Evolutionary conservation across 2,888 invertebrate genomes (phyloP), one percentile per base, ranked within the genome.

Genomic region (Allophyes oxyacanthae): DNA sequence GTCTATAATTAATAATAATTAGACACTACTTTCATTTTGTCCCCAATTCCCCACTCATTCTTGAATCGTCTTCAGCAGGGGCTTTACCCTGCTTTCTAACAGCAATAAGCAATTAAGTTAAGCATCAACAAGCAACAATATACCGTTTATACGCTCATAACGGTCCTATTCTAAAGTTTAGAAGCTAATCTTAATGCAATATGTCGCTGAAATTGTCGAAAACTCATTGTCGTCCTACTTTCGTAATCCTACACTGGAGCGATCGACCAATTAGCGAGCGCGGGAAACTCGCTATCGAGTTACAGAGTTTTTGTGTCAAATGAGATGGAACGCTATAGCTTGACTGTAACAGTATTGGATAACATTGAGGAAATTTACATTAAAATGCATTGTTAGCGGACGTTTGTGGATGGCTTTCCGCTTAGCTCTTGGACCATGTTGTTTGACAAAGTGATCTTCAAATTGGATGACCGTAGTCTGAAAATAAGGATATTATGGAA

Each of bases 201-300:
- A 50, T 15, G 45, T 54, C 28, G 32, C 38, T 25, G 6, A 53
- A 61, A 57, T 67, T 62, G 48, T 56, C 54, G 46, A 56, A 66
- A 66, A 72, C 41, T 67, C 42, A 72, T 67, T 75, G 86, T 81
- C 83, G 79, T 83, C 81, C 83, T 85, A 82, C 75, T 69, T 52
- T 45, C 32, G 88, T 86, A 91, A 91, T 89, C 82, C 81, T 83
- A 89, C 75, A 83, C 82, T 68, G 82, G 73, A 84, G 77, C 81
- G 83, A 82, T 78, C 65, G 82, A 79, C 79, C 88, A 91, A 92
- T 92, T 92, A 92, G 84, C 81, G 56, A 70, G 63, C 79, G 77
- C 84, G 86, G 88, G 87, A 87, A 90, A 83, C 81, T 81, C 74
- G 63, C 82, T 82, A 81, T 90, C 83, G 77, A 77, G 81, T 91